A percentile compares a stretch with the other conserved stretches of the same genome.
Conservation (phyloP, 2,888 invertebrate genomes). For the Cephus rjabovi region DNA sequence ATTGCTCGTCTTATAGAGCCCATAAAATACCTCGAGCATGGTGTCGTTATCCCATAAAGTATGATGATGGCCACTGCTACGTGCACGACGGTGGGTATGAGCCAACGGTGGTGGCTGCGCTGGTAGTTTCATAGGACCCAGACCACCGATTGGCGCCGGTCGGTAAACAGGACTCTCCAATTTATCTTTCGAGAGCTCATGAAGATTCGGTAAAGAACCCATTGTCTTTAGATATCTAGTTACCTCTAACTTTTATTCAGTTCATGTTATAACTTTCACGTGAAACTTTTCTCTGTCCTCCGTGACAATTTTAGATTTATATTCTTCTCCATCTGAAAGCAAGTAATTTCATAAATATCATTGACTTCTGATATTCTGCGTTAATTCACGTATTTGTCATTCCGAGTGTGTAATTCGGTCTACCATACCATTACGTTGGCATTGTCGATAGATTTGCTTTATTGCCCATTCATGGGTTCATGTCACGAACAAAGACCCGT, state of each 20-base stretch:
- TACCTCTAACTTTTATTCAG: neutral
- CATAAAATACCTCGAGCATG: slow-evolving; percentile 55
- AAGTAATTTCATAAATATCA: neutral
- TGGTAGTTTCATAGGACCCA: slow-evolving; percentile 54
- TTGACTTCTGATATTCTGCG: neutral
- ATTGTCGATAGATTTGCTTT: neutral
- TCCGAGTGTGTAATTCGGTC: neutral
- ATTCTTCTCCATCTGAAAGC: neutral
- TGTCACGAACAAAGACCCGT: neutral
- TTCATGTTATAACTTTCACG: neutral
- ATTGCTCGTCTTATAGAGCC: neutral
- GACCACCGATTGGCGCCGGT: slow-evolving; percentile 52
- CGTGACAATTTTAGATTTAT: neutral
- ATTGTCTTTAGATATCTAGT: slow-evolving; percentile 54
- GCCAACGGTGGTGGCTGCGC: slow-evolving; percentile 57
- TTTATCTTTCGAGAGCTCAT: slow-evolving; percentile 70
- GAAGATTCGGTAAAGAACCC: slow-evolving; percentile 77
- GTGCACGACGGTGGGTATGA: slow-evolving; percentile 56
- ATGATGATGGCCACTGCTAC: slow-evolving; percentile 60
- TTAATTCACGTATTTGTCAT: neutral
- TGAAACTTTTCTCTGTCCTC: neutral
- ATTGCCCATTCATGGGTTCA: neutral
- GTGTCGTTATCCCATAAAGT: slow-evolving; percentile 60
- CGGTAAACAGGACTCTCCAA: slow-evolving; percentile 55
- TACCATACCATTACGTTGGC: neutral